phyloP scores from a whole-genome alignment of 2,113 vertebrate species.

The Ranitomeya variabilis region DNA sequence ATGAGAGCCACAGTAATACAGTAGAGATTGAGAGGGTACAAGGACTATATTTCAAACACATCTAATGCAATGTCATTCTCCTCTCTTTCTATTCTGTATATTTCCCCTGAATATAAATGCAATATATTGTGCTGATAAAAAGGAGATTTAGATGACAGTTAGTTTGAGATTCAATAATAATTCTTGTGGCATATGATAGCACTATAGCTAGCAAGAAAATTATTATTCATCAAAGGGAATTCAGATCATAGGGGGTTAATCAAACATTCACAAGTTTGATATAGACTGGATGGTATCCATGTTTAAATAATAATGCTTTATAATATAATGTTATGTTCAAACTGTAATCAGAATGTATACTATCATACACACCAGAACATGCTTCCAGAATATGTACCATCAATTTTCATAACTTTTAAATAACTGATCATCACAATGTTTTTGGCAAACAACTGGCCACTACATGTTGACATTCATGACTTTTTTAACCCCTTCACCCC shows the following conservation, averaged over 20 bases:
- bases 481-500: too few species aligned
- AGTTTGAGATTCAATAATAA: neutral
- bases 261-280: neutral
- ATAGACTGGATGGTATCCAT: too few species aligned
- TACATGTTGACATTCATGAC: too few species aligned
- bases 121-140: neutral
- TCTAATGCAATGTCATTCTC: neutral
- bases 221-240: neutral
- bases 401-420: too few species aligned
- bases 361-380: too few species aligned
- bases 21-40: neutral
- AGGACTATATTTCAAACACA: neutral
- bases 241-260: neutral
- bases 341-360: too few species aligned
- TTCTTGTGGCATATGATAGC: too few species aligned
- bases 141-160: neutral
- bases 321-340: too few species aligned
- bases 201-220: neutral
- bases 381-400: too few species aligned
- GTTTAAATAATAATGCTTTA: too few species aligned
- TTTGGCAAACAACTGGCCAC: too few species aligned
- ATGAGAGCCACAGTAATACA: neutral
- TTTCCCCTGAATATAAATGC: neutral
- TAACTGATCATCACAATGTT: too few species aligned
- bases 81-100: neutral